These are phyloP conservation scores for Stenchaetothrips biformis DNA, from an alignment of 2,888 invertebrate species.

Conservation along the genomic window DNA sequence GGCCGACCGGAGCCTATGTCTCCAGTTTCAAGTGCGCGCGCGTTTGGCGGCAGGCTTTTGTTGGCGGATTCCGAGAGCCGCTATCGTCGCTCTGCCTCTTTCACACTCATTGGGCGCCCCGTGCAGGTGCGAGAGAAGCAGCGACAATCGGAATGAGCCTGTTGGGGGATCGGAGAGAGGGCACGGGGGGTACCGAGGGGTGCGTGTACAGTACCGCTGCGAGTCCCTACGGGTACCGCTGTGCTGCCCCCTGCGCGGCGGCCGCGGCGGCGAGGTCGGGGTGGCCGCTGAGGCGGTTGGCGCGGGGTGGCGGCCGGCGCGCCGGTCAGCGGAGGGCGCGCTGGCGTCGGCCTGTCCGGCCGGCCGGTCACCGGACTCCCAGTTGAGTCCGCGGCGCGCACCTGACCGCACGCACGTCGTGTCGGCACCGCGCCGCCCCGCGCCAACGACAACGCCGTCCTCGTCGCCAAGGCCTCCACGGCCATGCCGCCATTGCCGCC, in stretches of 20 bases:
- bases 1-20: too few species aligned
- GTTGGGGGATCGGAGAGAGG: neutral
- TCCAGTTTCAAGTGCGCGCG: too few species aligned
- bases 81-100: too few species aligned
- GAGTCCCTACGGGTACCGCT: neutral
- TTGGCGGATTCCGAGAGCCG: too few species aligned
- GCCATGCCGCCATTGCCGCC: constrained; percentile 2
- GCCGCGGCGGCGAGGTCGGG: neutral
- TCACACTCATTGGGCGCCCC: too few species aligned
- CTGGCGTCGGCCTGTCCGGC: neutral
- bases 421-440: neutral
- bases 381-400: neutral
- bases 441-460: neutral
- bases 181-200: neutral
- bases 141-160: too few species aligned
- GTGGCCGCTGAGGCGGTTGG: neutral
- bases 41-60: too few species aligned
- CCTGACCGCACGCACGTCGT: neutral
- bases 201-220: neutral
- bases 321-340: neutral
- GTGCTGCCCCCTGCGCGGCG: neutral
- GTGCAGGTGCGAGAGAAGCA: too few species aligned
- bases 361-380: neutral
- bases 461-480: neutral
- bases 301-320: neutral